Conservation (phyloP, 2,888 invertebrate genomes). For the Smittia aterrima region DNA sequence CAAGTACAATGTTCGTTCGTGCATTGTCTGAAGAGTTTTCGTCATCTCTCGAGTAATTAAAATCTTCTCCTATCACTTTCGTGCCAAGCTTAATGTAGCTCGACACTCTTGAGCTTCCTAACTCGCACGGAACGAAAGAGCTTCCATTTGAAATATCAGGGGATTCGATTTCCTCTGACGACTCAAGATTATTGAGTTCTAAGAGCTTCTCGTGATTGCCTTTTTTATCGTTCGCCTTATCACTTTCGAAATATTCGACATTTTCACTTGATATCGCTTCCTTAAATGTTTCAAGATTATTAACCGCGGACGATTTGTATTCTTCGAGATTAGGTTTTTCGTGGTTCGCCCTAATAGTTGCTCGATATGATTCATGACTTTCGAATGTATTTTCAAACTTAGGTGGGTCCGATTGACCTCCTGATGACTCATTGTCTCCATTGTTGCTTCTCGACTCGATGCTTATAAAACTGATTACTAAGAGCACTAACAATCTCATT, state of each 20-base stretch:
- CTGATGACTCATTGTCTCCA: neutral
- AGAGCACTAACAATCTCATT: neutral
- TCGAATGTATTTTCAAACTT: neutral
- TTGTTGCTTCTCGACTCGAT: neutral
- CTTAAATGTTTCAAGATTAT: neutral
- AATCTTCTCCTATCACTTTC: neutral
- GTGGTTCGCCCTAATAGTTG: neutral
- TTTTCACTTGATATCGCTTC: neutral
- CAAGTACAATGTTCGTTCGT: slow-evolving; percentile 42
- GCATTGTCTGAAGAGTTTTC: slow-evolving; percentile 43
- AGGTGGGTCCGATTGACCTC: neutral
- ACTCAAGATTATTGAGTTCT: too few species aligned
- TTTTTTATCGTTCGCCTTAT: neutral
- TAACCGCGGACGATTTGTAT: neutral
- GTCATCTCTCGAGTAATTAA: neutral
- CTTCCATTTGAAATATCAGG: neutral
- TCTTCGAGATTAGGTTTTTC: neutral
- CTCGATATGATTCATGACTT: neutral
- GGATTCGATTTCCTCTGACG: neutral
- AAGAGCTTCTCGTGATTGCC: neutral
- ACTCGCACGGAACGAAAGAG: neutral
- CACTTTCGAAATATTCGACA: neutral
- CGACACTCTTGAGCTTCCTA: neutral
- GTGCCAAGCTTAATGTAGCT: neutral
- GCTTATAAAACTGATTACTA: neutral